Evolutionary conservation across 2,888 invertebrate genomes (phyloP), one percentile per base, ranked within the genome.

Genomic region (Liodrosophila aerea): DNA sequence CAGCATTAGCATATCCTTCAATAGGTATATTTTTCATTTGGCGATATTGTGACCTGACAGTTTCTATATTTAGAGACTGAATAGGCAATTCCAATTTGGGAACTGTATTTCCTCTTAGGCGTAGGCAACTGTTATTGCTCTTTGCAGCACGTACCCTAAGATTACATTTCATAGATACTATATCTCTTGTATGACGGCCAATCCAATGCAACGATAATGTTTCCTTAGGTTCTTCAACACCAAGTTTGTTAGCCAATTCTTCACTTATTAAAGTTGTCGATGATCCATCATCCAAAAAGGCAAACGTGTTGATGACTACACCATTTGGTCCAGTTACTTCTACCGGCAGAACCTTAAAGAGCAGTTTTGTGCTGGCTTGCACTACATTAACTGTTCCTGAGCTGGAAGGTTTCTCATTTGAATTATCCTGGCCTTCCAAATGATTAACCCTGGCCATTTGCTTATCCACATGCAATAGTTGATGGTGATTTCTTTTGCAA

Each of bases 1-100:
- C 18, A 12, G 31, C 40, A 11, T 40, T 16, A 2, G 2, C 30
- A 43, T 43, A 43, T 27, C 12, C 39, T 7, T 16, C 18, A n/a
- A 39, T 15, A 39, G 29, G 30, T 9, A 43, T 11, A 43, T 27
- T 13, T 13, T 13, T 29, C 9, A 43, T 7, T 13, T 29, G 27
- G 13, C n/a, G 3, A n/a, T 18, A 40, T 7, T 40, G 16, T 4
- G n/a, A 7, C 1, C 11, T 7, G 1, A 40, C 18, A 5, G 16
- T 18, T 18, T 40, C 11, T 1, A 18, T 18, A 11, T 40, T 18
- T 11, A 40, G 3, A 18, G 40, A 40, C 4, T 40, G 40, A 2
- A 40, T 7, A 0, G 40, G 40, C 16, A 46, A 29, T 5, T 49
- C 18, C n/a, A 39, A 15, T 15, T 49, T 31, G n/a, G 34, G 27